Evolutionary conservation across 2,888 invertebrate genomes (phyloP).

Genomic region (Hirtodrosophila duncani): DNA sequence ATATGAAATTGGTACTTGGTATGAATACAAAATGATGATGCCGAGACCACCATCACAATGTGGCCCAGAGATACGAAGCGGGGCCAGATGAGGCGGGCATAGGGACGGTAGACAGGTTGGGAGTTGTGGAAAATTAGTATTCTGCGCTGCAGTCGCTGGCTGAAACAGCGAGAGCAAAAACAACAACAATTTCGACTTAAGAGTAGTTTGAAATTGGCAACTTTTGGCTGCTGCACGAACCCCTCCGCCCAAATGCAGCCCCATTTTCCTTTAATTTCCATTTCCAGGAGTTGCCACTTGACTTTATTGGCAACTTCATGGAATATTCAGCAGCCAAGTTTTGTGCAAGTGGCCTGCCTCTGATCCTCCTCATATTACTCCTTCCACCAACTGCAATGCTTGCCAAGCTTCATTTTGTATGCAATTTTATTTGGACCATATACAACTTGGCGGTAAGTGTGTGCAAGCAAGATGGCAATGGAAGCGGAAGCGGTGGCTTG

Average conservation of each 20-base stretch:
- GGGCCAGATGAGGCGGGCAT: slow-evolving; percentile 2
- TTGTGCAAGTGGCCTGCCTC: slow-evolving; percentile 52
- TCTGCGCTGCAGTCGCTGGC: slow-evolving; percentile 63
- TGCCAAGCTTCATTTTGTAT: slow-evolving; percentile 60
- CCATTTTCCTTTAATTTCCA: slow-evolving; percentile 15
- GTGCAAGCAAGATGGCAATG: slow-evolving; percentile 34
- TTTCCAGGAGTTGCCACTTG: slow-evolving; percentile 67
- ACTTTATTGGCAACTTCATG: slow-evolving; percentile 76
- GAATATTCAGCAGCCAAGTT: slow-evolving; percentile 71
- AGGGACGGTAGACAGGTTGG: not conserved
- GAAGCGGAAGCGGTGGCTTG: slow-evolving; percentile 2
- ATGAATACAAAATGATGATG: slow-evolving; percentile 76
- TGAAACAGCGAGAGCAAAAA: slow-evolving; percentile 17
- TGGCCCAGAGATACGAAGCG: slow-evolving; percentile 1
- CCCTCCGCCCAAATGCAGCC: slow-evolving; percentile 6
- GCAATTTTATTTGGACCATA: slow-evolving; percentile 74
- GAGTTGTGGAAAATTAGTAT: slow-evolving; percentile 55
- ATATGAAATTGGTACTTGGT: slow-evolving; percentile 74
- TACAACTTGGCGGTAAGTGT: slow-evolving; percentile 65
- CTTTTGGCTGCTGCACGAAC: no score
- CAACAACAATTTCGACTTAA: slow-evolving; percentile 27
- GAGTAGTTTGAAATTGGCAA: slow-evolving; percentile 15
- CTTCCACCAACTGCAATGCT: slow-evolving; percentile 4
- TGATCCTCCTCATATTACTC: not conserved
- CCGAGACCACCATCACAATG: slow-evolving; percentile 65